phyloP scores from a whole-genome alignment of 2,113 vertebrate species.

The Myrmecobius fasciatus region DNA sequence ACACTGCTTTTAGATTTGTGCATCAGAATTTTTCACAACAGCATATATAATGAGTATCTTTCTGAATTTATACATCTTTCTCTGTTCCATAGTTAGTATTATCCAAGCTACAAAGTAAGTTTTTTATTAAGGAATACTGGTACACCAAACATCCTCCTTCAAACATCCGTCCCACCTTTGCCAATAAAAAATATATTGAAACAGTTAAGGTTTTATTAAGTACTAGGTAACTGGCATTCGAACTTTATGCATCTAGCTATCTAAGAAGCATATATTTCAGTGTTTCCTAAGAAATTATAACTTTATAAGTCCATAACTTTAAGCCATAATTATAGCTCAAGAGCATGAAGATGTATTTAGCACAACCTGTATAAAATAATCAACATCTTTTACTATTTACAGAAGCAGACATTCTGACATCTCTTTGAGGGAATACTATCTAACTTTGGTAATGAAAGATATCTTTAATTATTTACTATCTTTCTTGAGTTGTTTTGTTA shows the following conservation, averaged over 20 bases:
- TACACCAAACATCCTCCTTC: not conserved
- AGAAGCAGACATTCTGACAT: not conserved
- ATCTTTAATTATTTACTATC: not conserved
- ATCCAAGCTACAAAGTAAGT: slow-evolving; percentile 27
- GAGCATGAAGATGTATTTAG: not conserved
- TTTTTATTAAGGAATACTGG: slow-evolving; percentile 18
- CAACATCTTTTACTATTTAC: not conserved
- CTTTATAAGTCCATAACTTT: not conserved
- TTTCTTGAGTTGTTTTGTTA: not conserved
- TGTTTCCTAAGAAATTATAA: slow-evolving; percentile 6
- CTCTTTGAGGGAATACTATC: not conserved
- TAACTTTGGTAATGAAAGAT: not conserved
- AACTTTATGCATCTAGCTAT: not conserved
- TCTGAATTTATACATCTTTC: not conserved
- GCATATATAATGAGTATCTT: slow-evolving; percentile 1
- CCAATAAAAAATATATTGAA: slow-evolving; percentile 18
- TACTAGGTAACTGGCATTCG: not conserved
- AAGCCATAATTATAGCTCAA: slow-evolving; percentile 25
- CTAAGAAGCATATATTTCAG: slow-evolving; percentile 1
- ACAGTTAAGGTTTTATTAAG: slow-evolving; percentile 27
- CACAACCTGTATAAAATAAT: slow-evolving; percentile 5
- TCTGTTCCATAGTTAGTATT: not conserved
- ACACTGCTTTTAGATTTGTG: not conserved
- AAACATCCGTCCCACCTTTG: not conserved
- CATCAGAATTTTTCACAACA: slow-evolving; percentile 11